These are phyloP conservation scores for Sebastes oblongus DNA, from an alignment of 2,797 vertebrate genomes.

Conservation along the genomic window DNA sequence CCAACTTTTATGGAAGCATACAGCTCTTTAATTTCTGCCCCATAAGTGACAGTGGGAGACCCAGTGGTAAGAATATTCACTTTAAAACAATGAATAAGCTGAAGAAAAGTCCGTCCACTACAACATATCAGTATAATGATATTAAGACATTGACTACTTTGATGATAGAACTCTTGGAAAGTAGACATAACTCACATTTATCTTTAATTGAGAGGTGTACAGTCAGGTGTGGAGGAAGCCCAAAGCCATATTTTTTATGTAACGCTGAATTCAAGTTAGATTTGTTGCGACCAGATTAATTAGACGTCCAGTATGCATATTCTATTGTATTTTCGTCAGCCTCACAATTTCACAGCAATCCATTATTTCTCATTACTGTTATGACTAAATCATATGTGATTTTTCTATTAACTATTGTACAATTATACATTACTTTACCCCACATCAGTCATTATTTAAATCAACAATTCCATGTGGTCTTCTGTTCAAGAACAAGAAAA, in stretches of 20 bases:
- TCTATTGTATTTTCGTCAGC: constrained; percentile 35
- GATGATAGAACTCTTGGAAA: not conserved
- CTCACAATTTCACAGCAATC: constrained; percentile 53
- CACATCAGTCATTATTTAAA: constrained; percentile 60
- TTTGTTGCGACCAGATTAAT: constrained; percentile 9
- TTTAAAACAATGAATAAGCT: too few species aligned
- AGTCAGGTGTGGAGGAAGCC: not conserved
- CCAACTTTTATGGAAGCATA: not conserved
- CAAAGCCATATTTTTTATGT: not conserved
- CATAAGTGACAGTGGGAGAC: not conserved
- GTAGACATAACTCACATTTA: not conserved
- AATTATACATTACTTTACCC: constrained; percentile 56
- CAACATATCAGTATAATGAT: not conserved
- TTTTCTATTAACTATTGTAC: constrained; percentile 58
- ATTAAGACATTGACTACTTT: not conserved
- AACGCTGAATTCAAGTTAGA: not conserved
- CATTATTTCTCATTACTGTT: constrained; percentile 52
- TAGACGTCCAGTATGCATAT: not conserved
- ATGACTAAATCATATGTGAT: constrained; percentile 60
- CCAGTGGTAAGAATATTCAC: not conserved
- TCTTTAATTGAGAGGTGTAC: not conserved
- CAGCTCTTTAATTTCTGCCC: not conserved
- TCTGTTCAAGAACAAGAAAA: constrained; percentile 60
- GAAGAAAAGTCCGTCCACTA: not conserved
- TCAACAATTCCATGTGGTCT: constrained; percentile 59